Conservation (phyloP, 1,140 invertebrate genomes). For the Ganaspis sp. region DNA sequence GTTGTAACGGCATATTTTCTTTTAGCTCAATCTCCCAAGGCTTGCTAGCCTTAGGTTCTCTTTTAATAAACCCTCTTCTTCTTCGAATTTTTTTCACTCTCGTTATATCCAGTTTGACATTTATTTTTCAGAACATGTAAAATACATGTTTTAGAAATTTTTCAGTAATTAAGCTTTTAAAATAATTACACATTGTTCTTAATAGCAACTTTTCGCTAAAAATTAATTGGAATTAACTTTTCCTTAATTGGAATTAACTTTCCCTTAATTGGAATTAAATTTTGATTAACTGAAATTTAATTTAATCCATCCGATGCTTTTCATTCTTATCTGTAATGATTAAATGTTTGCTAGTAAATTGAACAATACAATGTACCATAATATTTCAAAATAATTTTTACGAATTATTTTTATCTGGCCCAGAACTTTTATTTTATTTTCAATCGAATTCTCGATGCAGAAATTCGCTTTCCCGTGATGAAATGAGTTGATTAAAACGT, state of each 20-base stretch:
- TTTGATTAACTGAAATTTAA: no score
- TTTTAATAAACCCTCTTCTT: conserved; percentile 23
- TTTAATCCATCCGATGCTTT: no score
- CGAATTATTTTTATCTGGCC: not conserved
- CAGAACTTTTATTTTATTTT: not conserved
- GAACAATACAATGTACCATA: not conserved
- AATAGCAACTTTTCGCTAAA: no score
- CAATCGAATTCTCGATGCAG: not conserved
- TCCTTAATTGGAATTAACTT: no score
- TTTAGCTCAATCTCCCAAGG: conserved; percentile 1
- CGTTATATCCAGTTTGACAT: not conserved
- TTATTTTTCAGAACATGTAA: not conserved
- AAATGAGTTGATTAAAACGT: conserved; percentile 22
- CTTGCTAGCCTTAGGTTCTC: not conserved
- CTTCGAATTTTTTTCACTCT: not conserved
- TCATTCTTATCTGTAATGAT: no score
- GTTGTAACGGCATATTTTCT: conserved; percentile 13
- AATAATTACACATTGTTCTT: no score
- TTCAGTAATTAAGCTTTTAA: no score
- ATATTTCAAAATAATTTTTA: not conserved
- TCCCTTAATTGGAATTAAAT: no score
- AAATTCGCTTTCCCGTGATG: not conserved
- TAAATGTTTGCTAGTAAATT: no score
- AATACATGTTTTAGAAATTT: no score
- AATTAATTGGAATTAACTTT: no score